phyloP scores from a whole-genome alignment of 2,888 invertebrate genomes.

The Metopia argyrocephala region DNA sequence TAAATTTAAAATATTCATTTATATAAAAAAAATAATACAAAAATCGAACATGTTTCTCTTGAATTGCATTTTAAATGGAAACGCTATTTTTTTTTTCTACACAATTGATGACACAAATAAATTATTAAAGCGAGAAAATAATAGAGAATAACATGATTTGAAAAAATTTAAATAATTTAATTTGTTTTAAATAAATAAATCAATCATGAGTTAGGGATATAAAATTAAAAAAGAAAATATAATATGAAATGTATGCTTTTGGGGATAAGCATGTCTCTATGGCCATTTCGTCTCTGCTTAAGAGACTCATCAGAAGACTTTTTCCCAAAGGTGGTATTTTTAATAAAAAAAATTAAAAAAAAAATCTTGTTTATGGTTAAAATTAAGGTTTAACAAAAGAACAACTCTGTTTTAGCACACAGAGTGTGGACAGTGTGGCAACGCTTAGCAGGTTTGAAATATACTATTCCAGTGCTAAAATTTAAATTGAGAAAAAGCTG shows the following conservation, averaged over 20 bases:
- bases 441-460: neutral
- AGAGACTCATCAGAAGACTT: too few relatives aligned
- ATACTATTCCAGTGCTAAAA: neutral
- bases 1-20: slow-evolving; percentile 34
- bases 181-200: slow-evolving; percentile 23
- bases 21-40: slow-evolving; percentile 11
- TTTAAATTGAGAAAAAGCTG: neutral
- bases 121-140: slow-evolving; percentile 4
- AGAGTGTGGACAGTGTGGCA: neutral
- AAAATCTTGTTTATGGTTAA: too few relatives aligned
- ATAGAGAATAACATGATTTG: neutral
- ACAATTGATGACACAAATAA: slow-evolving; percentile 33
- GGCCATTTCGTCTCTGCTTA: too few relatives aligned
- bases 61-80: slow-evolving; percentile 50
- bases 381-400: neutral
- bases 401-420: neutral
- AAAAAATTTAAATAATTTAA: slow-evolving; percentile 32
- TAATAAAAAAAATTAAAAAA: too few relatives aligned
- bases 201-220: slow-evolving; percentile 6
- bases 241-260: neutral
- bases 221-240: neutral
- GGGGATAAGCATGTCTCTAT: too few relatives aligned
- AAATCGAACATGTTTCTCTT: slow-evolving; percentile 41
- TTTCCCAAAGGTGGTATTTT: too few relatives aligned
- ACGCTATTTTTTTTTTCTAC: neutral